Conservation (phyloP, 2,888 invertebrate genomes). For the Metellina segmentata region DNA sequence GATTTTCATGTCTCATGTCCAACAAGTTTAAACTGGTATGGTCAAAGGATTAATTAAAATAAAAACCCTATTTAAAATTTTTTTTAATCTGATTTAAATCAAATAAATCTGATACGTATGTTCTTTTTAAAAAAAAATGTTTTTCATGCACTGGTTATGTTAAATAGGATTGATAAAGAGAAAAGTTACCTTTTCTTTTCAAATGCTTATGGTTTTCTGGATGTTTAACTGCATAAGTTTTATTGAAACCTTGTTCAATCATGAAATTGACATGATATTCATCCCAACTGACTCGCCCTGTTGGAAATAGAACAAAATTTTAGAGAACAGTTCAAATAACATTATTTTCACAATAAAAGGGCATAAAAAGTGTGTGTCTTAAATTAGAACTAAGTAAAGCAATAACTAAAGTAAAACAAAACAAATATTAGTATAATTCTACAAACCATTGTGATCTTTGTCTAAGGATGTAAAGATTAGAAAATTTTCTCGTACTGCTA, state of each 20-base stretch:
- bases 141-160: too few species aligned
- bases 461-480: slow-evolving; percentile 86
- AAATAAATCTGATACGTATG: too few species aligned
- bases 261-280: slow-evolving; percentile 90
- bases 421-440: background rate
- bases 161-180: background rate
- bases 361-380: too few species aligned
- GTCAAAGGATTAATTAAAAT: too few species aligned
- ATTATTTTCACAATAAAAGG: too few species aligned
- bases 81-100: too few species aligned
- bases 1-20: too few species aligned
- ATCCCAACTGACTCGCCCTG: slow-evolving; percentile 88
- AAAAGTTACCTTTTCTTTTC: slow-evolving; percentile 83
- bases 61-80: too few species aligned
- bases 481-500: slow-evolving; percentile 86
- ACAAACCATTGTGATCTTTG: slow-evolving; percentile 84
- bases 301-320: background rate
- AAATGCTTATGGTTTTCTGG: slow-evolving; percentile 86
- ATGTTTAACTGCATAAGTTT: slow-evolving; percentile 85
- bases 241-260: slow-evolving; percentile 86
- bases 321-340: too few species aligned
- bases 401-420: background rate
- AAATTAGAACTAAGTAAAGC: too few species aligned
- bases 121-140: too few species aligned
- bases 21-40: too few species aligned